Base-by-base conservation (phyloP, 2,888 invertebrate genomes). In the Aleiodes leptofemur region DNA sequence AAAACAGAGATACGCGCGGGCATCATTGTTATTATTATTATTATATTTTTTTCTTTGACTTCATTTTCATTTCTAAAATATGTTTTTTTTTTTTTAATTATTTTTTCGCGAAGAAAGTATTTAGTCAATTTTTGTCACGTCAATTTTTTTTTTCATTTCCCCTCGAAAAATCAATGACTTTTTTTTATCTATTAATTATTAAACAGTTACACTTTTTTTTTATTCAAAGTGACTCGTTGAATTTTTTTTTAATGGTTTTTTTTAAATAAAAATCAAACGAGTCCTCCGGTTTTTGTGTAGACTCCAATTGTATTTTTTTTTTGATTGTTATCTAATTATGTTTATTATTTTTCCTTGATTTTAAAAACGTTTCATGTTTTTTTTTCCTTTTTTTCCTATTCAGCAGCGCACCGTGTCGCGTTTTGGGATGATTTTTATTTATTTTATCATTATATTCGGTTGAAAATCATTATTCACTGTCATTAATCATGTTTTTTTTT, bases 1-100 rank as follows among this genome's bases (percentile, higher is more conserved):
- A 74, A 70, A 73, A 77, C 76, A 23, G 5, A 76, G 76, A 80
- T 78, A 77, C 76, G 80, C 78, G 76, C 77, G 77, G 76, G 64
- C 74, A 76, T 55, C 74, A 55, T 34, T 34, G 34, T 34, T 34
- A 34, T 34, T 34, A 34, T 34, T 34, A 23, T 74, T 69, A 72
- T 75, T n/a, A n/a, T 59, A 66, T 73, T 55, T 48, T 69, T 13
- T 56, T 68, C 69, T 73, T 57, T 71, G 23, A 23, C 23, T 23
- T 23, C 23, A 23, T 34, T 69, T 68, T 73, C 59, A 57, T 57
- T 69, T 56, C 48, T 64, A 64, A 64, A 64, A 43, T 38, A 51
- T 68, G n/a, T n/a, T n/a, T 72, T 68, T 69, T 31, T 72, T 55
- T 72, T 73, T 38, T 34, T 31, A 48, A 56, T 61, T 69, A 38